Percentiles rank a stretch among this genome's conserved stretches.
phyloP scores from a whole-genome alignment of 2,797 vertebrate species.

The Psittacula derbiana region DNA sequence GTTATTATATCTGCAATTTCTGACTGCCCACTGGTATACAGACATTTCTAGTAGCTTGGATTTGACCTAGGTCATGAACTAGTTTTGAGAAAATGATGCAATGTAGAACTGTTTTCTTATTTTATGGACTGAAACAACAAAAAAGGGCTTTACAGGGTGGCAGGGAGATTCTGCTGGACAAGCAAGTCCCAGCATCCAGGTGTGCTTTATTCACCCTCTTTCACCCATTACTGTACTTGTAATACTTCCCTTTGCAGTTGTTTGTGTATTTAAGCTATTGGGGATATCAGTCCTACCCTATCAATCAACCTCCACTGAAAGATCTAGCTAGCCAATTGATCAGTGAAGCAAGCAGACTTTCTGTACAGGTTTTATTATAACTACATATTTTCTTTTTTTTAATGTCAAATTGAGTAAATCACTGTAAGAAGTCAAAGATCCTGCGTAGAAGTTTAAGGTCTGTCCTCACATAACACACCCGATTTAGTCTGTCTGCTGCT shows the following conservation, averaged over 20 bases:
- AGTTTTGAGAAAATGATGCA: background rate
- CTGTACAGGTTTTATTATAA: background rate
- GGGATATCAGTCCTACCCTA: background rate
- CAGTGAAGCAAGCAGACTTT: constrained; percentile 66
- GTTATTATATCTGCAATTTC: background rate
- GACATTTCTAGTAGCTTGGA: background rate
- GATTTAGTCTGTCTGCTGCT: background rate
- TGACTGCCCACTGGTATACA: background rate
- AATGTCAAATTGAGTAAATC: background rate
- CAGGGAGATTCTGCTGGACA: background rate
- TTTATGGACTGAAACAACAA: background rate
- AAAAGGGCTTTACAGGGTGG: background rate
- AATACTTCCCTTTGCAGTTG: background rate
- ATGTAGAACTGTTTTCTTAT: background rate
- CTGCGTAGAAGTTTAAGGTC: background rate
- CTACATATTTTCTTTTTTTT: background rate
- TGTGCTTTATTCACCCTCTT: background rate
- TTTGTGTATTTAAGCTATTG: background rate
- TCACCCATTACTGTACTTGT: background rate
- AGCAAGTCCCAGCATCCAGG: background rate
- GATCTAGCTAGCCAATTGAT: background rate
- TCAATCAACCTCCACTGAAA: background rate
- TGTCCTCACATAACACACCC: background rate
- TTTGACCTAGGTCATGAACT: background rate
- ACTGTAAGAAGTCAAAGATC: background rate